Conservation (phyloP, 1,140 invertebrate species). For the Nymphalis io region DNA sequence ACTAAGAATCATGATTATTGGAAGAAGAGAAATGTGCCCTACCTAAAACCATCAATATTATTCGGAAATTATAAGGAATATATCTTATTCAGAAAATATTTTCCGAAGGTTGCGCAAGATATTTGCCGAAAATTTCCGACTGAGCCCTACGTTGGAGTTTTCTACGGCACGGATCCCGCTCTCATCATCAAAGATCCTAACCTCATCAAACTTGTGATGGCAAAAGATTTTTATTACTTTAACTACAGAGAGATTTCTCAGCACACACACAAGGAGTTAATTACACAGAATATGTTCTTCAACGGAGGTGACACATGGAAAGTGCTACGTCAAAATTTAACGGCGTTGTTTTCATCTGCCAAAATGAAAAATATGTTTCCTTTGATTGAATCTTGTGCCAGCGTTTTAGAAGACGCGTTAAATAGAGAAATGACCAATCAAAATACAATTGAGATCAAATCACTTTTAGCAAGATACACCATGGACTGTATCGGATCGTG, state of each 20-base stretch:
- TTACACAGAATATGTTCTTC: slow-evolving; percentile 63
- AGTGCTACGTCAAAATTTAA: slow-evolving; percentile 80
- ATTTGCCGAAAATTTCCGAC: slow-evolving; percentile 53
- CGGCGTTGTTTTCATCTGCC: slow-evolving; percentile 82
- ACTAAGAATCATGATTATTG: slow-evolving; percentile 52
- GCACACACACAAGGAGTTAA: slow-evolving; percentile 67
- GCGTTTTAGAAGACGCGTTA: slow-evolving; percentile 59
- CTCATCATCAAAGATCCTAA: slow-evolving; percentile 74
- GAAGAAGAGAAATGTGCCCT: slow-evolving; percentile 57
- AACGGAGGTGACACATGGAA: slow-evolving; percentile 79
- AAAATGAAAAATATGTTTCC: slow-evolving; percentile 83
- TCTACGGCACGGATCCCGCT: slow-evolving; percentile 63
- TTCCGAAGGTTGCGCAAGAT: slow-evolving; percentile 34
- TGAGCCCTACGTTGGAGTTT: slow-evolving; percentile 67
- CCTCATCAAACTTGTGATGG: slow-evolving; percentile 73
- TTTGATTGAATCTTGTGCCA: slow-evolving; percentile 66
- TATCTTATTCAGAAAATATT: slow-evolving; percentile 48
- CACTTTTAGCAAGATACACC: slow-evolving; percentile 76
- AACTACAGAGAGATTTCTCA: slow-evolving; percentile 71
- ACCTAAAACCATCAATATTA: slow-evolving; percentile 54
- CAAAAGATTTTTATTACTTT: slow-evolving; percentile 81
- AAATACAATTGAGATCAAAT: slow-evolving; percentile 62
- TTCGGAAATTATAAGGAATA: slow-evolving; percentile 68
- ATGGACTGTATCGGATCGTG: slow-evolving; percentile 82
- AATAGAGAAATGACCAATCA: slow-evolving; percentile 40